These are phyloP conservation scores for Phrynocephalus versicolor DNA, from an alignment of 2,113 vertebrate species.

Conservation along the genomic window DNA sequence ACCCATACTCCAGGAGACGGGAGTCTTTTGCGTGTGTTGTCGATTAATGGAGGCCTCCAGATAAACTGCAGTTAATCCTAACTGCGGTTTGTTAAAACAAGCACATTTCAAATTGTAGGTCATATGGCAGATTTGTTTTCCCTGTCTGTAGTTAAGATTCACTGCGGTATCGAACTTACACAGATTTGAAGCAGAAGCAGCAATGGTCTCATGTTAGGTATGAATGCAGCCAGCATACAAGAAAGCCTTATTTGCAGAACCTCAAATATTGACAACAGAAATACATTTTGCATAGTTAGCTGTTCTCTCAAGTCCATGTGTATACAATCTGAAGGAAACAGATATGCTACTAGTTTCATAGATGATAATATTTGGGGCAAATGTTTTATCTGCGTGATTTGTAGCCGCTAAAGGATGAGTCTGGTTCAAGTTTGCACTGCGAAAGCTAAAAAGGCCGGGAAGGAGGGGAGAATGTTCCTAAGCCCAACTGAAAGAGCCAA, in stretches of 20 bases:
- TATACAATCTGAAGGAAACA: background rate
- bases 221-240: background rate
- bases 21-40: background rate
- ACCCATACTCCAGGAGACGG: background rate
- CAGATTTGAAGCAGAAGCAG: background rate
- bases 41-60: background rate
- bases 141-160: background rate
- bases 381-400: constrained; percentile 48
- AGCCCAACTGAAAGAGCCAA: constrained; percentile 3
- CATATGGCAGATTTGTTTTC: background rate
- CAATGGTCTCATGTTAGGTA: background rate
- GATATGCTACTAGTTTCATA: accelerated
- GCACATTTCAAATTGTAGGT: background rate
- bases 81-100: background rate
- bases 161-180: background rate
- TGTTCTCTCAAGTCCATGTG: background rate
- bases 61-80: background rate
- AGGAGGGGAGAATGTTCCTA: constrained; percentile 40
- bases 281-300: background rate
- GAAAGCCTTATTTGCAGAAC: background rate
- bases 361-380: constrained; percentile 30
- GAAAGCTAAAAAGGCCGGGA: background rate
- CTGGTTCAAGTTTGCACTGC: constrained; percentile 47
- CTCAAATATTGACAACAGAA: background rate
- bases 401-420: constrained; percentile 19